These are phyloP conservation scores for Trichonephila clavipes DNA, from an alignment of 1,140 invertebrate species.

Conservation along the genomic window DNA sequence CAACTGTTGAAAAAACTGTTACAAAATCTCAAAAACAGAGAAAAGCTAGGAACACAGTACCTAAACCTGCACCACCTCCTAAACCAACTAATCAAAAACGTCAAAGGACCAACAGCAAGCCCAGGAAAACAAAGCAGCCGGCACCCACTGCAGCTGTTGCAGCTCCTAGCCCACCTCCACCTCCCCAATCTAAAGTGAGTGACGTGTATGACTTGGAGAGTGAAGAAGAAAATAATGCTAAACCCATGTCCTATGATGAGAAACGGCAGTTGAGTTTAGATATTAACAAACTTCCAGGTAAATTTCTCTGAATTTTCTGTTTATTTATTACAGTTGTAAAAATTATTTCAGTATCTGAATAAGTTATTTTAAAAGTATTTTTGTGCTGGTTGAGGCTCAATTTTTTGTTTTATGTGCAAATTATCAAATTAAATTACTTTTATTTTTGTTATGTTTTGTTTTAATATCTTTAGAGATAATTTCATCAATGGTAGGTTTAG, in stretches of 20 bases:
- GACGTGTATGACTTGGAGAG: constrained; percentile 84
- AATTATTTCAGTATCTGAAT: not conserved
- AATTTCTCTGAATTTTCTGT: not conserved
- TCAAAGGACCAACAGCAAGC: constrained; percentile 76
- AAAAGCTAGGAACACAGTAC: constrained; percentile 68
- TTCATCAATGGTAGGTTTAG: no score
- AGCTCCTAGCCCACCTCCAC: constrained; percentile 18
- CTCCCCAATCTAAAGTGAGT: constrained; percentile 82
- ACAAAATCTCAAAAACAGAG: constrained; percentile 79
- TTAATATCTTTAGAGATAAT: no score
- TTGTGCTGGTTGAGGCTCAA: not conserved
- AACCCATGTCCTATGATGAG: constrained; percentile 99
- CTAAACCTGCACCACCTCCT: constrained; percentile 77
- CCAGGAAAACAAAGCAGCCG: constrained; percentile 76
- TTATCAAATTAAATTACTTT: no score
- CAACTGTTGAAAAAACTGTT: constrained; percentile 72
- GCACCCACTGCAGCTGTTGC: constrained; percentile 38
- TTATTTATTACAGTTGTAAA: not conserved
- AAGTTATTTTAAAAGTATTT: not conserved
- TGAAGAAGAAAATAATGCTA: constrained; percentile 97
- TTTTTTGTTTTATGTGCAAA: no score
- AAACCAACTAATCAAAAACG: constrained; percentile 71
- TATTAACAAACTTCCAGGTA: constrained; percentile 97
- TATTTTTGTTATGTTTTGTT: no score
- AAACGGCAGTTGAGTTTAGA: constrained; percentile 98